Conservation (phyloP, 2,797 vertebrate genomes). For the Danio albolineatus region DNA sequence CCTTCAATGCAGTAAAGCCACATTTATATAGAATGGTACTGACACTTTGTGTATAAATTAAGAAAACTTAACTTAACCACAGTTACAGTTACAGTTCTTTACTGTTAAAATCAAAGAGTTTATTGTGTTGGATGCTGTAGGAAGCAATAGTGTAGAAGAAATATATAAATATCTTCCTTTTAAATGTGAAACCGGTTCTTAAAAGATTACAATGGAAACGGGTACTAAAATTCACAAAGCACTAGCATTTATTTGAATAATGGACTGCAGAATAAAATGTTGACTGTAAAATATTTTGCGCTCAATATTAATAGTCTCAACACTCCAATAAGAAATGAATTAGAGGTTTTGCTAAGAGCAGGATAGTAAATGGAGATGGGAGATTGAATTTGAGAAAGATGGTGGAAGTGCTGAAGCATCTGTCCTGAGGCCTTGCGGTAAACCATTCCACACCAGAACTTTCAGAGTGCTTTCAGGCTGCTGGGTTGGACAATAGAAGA, state of each 20-base stretch:
- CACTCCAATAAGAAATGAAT: slow-evolving; percentile 8
- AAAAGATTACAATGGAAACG: background rate
- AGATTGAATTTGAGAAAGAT: slow-evolving; percentile 38
- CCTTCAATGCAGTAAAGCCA: no score
- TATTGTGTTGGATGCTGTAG: background rate
- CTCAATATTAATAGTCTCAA: slow-evolving; percentile 4
- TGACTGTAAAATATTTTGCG: slow-evolving; percentile 15
- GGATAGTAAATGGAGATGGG: slow-evolving; percentile 4
- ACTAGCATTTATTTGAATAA: background rate
- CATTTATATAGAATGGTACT: no score
- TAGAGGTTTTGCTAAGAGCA: slow-evolving; percentile 21
- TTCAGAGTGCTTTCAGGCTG: slow-evolving; percentile 53
- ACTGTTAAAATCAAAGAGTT: no score
- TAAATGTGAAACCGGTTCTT: background rate
- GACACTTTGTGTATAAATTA: no score
- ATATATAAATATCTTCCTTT: background rate
- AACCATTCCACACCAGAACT: slow-evolving; percentile 66
- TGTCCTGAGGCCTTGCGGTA: slow-evolving; percentile 63
- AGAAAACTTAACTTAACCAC: no score
- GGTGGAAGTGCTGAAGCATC: slow-evolving; percentile 32
- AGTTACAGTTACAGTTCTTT: no score
- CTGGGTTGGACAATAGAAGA: slow-evolving; percentile 59
- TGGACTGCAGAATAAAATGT: background rate
- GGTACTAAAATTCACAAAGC: background rate
- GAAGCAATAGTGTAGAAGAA: background rate